These are phyloP conservation scores for Fistularia commersonii DNA, from an alignment of 2,797 vertebrate species.

Conservation along the genomic window DNA sequence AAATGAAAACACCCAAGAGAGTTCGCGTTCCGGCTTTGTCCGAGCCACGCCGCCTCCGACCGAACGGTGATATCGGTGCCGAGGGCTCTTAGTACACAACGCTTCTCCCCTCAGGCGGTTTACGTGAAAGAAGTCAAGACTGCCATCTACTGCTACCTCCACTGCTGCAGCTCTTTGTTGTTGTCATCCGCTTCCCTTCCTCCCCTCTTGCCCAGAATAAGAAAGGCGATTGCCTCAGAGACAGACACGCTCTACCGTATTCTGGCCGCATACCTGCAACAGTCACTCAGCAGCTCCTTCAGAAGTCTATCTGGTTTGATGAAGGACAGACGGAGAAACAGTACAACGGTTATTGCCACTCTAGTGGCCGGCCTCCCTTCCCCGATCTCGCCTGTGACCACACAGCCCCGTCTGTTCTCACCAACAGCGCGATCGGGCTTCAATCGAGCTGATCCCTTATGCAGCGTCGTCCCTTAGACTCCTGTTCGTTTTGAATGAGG, in stretches of 20 bases:
- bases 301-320: conserved; percentile 73
- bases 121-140: conserved; percentile 82
- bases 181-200: conserved; percentile 38
- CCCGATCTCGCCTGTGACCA: conserved; percentile 48
- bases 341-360: conserved; percentile 64
- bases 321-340: conserved; percentile 72
- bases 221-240: conserved; percentile 73
- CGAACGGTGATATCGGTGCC: conserved; percentile 49
- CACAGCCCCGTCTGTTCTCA: conserved; percentile 70
- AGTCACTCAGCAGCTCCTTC: conserved; percentile 79
- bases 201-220: conserved; percentile 64
- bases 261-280: conserved; percentile 71
- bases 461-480: conserved; percentile 57
- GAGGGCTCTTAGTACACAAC: conserved; percentile 61
- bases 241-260: conserved; percentile 72
- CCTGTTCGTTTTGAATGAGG: conserved; percentile 57
- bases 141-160: conserved; percentile 91
- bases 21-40: conserved; percentile 41
- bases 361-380: conserved; percentile 36
- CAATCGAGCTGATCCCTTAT: too few relatives aligned
- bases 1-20: conserved; percentile 45
- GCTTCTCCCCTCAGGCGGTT: conserved; percentile 43
- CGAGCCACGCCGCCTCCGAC: conserved; percentile 47
- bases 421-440: conserved; percentile 48
- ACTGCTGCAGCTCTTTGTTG: conserved; percentile 56